Percentiles rank a stretch among this genome's conserved stretches.
phyloP scores from a whole-genome alignment of 2,888 invertebrate species.

The Tipula confusa region DNA sequence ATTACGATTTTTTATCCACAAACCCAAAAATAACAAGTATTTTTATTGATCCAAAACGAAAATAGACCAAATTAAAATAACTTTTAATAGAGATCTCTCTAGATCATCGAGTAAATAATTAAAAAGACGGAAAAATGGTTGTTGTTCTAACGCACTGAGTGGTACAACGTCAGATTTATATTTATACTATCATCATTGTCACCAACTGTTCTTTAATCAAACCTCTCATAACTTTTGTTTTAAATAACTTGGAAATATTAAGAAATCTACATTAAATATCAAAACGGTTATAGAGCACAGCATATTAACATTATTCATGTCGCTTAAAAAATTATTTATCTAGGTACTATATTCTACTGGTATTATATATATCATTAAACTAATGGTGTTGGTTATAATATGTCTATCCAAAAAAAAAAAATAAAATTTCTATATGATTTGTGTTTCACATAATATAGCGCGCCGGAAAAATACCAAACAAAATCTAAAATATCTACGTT shows the following conservation, averaged over 20 bases:
- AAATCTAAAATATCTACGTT: neutral
- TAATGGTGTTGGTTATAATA: neutral
- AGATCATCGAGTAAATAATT: neutral
- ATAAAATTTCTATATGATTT: neutral
- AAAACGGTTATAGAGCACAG: neutral
- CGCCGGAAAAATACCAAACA: neutral
- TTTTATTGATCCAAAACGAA: neutral
- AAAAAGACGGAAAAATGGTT: neutral
- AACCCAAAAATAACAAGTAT: neutral
- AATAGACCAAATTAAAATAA: neutral
- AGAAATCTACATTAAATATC: neutral
- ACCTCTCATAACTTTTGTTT: neutral
- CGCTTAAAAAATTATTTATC: neutral
- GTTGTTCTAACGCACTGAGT: neutral
- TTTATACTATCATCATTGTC: neutral
- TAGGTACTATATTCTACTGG: neutral
- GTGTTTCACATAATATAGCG: neutral
- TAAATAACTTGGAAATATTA: neutral
- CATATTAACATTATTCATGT: neutral
- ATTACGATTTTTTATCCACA: neutral
- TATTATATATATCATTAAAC: neutral
- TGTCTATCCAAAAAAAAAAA: neutral
- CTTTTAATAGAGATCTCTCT: neutral
- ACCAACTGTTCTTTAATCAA: constrained; percentile 20
- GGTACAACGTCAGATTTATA: neutral